Evolutionary conservation across 2,113 vertebrate species (phyloP).

Genomic region (Paramisgurnus dabryanus): DNA sequence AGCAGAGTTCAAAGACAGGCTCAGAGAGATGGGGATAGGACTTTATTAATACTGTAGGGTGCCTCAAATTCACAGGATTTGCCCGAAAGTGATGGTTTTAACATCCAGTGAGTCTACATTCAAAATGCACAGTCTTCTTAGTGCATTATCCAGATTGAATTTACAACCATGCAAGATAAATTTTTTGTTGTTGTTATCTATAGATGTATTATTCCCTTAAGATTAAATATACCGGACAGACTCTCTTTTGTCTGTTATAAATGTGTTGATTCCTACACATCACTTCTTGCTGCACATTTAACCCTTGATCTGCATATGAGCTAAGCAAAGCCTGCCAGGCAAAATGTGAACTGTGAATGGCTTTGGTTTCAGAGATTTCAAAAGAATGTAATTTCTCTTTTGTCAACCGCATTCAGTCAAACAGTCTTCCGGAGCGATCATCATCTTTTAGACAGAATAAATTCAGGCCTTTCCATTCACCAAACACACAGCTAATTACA

Average conservation of each 20-base stretch:
- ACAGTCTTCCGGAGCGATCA: conserved; percentile 39
- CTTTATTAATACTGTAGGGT: conserved; percentile 16
- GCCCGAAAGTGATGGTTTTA: not conserved
- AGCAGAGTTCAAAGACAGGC: conserved; percentile 22
- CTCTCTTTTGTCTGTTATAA: not conserved
- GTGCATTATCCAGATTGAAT: not conserved
- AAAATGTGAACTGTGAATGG: conserved; percentile 24
- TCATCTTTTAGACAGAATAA: conserved; percentile 48
- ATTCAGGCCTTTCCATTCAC: conserved; percentile 48
- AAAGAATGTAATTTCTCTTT: conserved; percentile 4
- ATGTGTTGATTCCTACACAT: conserved; percentile 15
- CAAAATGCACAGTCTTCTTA: not conserved
- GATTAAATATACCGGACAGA: conserved; percentile 4
- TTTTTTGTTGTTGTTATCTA: conserved; percentile 14
- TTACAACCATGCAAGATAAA: not conserved
- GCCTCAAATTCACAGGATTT: conserved; percentile 3
- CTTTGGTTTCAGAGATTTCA: conserved; percentile 6
- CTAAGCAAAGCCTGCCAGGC: conserved; percentile 13
- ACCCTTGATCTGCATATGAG: not conserved
- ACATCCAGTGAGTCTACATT: not conserved
- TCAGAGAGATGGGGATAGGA: not conserved
- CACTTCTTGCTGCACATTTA: conserved; percentile 14
- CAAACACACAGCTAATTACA: conserved; percentile 67
- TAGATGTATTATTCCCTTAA: conserved; percentile 7
- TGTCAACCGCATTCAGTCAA: conserved; percentile 6